Evolutionary conservation across 2,888 invertebrate species (phyloP).

Genomic region (Stegophylla sp.): DNA sequence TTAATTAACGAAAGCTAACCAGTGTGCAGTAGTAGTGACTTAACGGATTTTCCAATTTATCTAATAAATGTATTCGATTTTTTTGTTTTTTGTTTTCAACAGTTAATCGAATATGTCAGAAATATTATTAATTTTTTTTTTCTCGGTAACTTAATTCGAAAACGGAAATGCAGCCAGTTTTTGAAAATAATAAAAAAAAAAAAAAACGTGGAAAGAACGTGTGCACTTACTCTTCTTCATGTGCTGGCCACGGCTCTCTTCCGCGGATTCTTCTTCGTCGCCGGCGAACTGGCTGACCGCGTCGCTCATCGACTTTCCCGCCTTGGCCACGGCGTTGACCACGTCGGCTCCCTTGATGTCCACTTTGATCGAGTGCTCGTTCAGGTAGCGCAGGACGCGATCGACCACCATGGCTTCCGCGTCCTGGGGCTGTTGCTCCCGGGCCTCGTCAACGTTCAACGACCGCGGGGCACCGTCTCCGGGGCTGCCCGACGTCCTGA

Average conservation of each 20-base stretch:
- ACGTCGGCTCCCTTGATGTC: constrained; percentile 86
- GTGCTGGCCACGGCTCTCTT: constrained; percentile 78
- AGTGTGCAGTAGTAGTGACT: no score
- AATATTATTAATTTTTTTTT: no score
- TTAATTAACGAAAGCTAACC: no score
- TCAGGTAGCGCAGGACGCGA: constrained; percentile 78
- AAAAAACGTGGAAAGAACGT: no score
- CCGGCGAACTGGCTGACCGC: constrained; percentile 73
- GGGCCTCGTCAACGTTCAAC: constrained; percentile 64
- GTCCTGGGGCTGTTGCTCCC: constrained; percentile 68
- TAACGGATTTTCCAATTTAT: no score
- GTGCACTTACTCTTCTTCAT: constrained; percentile 75
- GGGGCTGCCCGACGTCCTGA: constrained; percentile 73
- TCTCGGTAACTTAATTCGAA: no score
- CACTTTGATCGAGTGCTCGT: constrained; percentile 81
- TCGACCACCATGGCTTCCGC: constrained; percentile 73
- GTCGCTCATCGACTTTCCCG: constrained; percentile 81
- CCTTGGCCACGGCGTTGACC: constrained; percentile 78
- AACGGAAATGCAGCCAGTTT: no score
- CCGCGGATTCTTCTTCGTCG: constrained; percentile 68
- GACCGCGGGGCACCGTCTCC: constrained; percentile 81
- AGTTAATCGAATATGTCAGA: no score
- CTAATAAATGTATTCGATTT: no score
- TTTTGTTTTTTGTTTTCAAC: no score
- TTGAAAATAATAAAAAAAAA: neutral